phyloP scores from a whole-genome alignment of 1,140 invertebrate species.

The Octopus sinensis region DNA sequence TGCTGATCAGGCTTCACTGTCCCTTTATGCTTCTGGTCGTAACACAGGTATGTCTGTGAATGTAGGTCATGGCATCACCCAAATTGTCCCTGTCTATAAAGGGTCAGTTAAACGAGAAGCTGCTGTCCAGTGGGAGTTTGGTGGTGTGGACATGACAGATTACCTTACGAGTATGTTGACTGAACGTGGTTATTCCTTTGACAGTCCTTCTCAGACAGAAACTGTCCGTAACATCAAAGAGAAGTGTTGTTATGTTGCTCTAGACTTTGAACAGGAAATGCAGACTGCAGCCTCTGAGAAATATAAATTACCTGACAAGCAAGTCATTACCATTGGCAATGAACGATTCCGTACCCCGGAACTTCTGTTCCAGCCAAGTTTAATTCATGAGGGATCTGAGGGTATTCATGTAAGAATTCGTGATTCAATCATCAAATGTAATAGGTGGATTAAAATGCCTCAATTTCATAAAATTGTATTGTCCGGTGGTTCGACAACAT shows the following conservation, averaged over 20 bases:
- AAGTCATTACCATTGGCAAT: conserved; percentile 75
- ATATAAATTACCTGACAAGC: conserved; percentile 60
- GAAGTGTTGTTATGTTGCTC: conserved; percentile 57
- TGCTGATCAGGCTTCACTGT: conserved; percentile 57
- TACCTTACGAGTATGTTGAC: too few relatives aligned
- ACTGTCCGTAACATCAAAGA: too few relatives aligned
- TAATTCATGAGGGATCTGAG: conserved; percentile 55
- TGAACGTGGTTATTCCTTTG: too few relatives aligned
- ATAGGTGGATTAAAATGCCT: conserved; percentile 41
- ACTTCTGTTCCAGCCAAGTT: conserved; percentile 66
- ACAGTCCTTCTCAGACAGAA: too few relatives aligned
- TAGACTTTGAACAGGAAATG: conserved; percentile 80
- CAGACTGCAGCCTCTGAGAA: conserved; percentile 73
- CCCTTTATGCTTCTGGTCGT: conserved; percentile 87
- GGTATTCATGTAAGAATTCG: conserved; percentile 51
- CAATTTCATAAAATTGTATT: too few relatives aligned
- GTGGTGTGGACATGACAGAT: too few relatives aligned
- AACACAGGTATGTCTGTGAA: conserved; percentile 68
- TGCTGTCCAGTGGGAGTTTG: too few relatives aligned
- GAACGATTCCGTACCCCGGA: conserved; percentile 62
- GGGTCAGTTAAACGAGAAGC: too few relatives aligned
- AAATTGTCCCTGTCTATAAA: too few relatives aligned
- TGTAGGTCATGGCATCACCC: too few relatives aligned
- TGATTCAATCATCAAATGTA: conserved; percentile 47
- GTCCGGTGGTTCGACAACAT: too few relatives aligned